These are phyloP conservation scores for Bellardia bayeri DNA, from an alignment of 2,888 invertebrate species.

Conservation along the genomic window DNA sequence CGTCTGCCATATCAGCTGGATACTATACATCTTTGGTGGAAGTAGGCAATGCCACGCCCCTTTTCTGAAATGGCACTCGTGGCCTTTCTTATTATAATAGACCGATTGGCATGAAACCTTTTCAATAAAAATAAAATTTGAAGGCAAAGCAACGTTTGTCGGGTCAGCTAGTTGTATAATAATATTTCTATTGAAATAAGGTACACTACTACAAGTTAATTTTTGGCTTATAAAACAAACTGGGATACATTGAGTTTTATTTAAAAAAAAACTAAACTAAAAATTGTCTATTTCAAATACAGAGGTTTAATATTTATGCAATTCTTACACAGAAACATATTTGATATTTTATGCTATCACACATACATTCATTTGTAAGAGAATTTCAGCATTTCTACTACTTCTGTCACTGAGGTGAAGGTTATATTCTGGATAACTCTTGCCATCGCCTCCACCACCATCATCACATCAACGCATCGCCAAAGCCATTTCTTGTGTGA, in stretches of 20 bases:
- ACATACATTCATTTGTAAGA: background rate
- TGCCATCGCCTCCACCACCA: background rate
- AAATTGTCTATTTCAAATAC: constrained; percentile 29
- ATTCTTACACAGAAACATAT: constrained; percentile 34
- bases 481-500: background rate
- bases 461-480: background rate
- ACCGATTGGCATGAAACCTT: no score
- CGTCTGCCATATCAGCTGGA: no score
- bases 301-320: constrained; percentile 28
- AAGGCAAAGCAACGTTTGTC: no score
- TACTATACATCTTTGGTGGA: no score
- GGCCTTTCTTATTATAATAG: no score
- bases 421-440: constrained; percentile 30
- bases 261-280: constrained; percentile 9
- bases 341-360: constrained; percentile 1
- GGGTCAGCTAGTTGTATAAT: no score
- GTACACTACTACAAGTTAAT: constrained; percentile 3
- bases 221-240: constrained; percentile 9
- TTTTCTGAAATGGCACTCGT: no score
- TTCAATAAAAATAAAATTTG: no score
- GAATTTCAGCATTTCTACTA: background rate
- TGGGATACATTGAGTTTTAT: constrained; percentile 28
- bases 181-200: background rate
- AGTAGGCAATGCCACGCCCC: no score
- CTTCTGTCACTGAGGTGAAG: constrained; percentile 55